Conservation (phyloP, 2,113 vertebrate genomes). For the Stigmatopora argus region DNA sequence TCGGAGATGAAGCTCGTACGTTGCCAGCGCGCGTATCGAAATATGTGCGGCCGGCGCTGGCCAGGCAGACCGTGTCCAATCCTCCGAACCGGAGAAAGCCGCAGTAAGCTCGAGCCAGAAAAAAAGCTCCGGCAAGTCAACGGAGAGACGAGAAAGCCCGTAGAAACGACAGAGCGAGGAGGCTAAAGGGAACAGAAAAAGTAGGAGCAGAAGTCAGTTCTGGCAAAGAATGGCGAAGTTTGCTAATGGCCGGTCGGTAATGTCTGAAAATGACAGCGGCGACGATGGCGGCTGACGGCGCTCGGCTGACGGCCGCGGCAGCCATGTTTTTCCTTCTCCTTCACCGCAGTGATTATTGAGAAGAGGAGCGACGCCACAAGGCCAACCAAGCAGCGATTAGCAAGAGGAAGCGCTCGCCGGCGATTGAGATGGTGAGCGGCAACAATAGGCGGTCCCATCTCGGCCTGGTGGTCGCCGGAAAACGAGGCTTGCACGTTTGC, state of each 20-base stretch:
- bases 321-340: slow-evolving; percentile 38
- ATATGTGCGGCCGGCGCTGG: slow-evolving; percentile 40
- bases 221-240: slow-evolving; percentile 23
- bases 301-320: slow-evolving; percentile 39
- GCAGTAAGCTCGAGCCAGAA: slow-evolving; percentile 38
- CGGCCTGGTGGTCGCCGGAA: slow-evolving; percentile 19
- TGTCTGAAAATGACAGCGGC: slow-evolving; percentile 40
- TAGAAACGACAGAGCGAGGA: slow-evolving; percentile 35
- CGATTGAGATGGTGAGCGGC: slow-evolving; percentile 43
- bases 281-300: slow-evolving; percentile 29
- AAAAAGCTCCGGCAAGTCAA: slow-evolving; percentile 46
- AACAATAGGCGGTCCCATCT: slow-evolving; percentile 11
- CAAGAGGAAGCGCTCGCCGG: slow-evolving; percentile 30
- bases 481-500: neutral
- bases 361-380: slow-evolving; percentile 47
- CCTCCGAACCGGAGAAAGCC: slow-evolving; percentile 38
- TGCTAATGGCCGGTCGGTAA: slow-evolving; percentile 30
- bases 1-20: slow-evolving; percentile 56
- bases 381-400: slow-evolving; percentile 34
- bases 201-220: slow-evolving; percentile 50
- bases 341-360: slow-evolving; percentile 38
- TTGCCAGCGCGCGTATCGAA: slow-evolving; percentile 28
- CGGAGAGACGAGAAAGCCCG: slow-evolving; percentile 43
- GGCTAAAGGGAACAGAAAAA: slow-evolving; percentile 30
- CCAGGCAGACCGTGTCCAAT: slow-evolving; percentile 35